phyloP scores from a whole-genome alignment of 2,888 invertebrate species.

The Caenorhabditis plicata region DNA sequence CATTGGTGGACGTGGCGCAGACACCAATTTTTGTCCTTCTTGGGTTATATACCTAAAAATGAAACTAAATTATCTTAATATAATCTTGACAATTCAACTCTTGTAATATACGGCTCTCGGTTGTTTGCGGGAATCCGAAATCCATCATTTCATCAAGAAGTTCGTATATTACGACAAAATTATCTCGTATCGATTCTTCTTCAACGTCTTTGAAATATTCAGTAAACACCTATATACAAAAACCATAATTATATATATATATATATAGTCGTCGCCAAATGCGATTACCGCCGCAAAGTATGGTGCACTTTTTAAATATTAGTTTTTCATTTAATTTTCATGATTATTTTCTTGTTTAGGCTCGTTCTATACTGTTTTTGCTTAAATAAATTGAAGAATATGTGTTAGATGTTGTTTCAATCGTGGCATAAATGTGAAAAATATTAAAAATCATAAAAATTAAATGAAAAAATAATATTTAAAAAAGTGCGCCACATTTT shows the following conservation, averaged over 20 bases:
- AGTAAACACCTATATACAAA: conserved; percentile 73
- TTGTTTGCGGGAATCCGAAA: conserved; percentile 95
- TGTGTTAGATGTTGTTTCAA: too few relatives aligned
- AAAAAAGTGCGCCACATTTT: too few relatives aligned
- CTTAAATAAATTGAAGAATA: too few relatives aligned
- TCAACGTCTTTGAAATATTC: conserved; percentile 86
- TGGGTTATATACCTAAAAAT: conserved; percentile 81
- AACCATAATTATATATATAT: background rate
- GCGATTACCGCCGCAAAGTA: too few relatives aligned
- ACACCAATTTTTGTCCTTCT: conserved; percentile 92
- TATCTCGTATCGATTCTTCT: conserved; percentile 96
- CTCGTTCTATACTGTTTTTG: too few relatives aligned
- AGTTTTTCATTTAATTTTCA: too few relatives aligned
- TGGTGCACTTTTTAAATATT: too few relatives aligned
- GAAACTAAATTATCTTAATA: background rate
- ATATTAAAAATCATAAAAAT: too few relatives aligned
- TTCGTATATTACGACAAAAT: conserved; percentile 97
- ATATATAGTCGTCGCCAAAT: too few relatives aligned
- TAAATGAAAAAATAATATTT: background rate
- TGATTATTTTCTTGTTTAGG: too few relatives aligned
- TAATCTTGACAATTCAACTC: conserved; percentile 74
- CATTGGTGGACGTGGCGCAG: conserved; percentile 92
- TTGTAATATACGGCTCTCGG: conserved; percentile 94
- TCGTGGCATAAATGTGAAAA: too few relatives aligned
- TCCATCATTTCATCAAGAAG: conserved; percentile 92